Conservation (phyloP, 2,888 invertebrate species). For the Microchrysa polita region DNA sequence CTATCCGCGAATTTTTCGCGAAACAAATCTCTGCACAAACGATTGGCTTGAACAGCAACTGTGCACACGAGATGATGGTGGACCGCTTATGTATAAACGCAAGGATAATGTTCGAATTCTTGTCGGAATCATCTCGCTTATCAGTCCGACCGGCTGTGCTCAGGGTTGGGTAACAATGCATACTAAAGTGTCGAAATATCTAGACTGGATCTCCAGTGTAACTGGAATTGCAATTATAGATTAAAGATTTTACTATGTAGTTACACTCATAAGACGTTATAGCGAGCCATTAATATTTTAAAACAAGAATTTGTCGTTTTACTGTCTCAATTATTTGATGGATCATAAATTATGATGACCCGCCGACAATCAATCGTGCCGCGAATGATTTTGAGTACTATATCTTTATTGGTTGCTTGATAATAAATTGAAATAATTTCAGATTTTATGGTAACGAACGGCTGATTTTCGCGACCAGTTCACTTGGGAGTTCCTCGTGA, state of each 20-base stretch:
- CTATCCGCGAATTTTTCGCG: background rate
- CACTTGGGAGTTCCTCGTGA: no score
- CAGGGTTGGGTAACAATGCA: constrained; percentile 12
- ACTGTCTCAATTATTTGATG: background rate
- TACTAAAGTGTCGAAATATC: constrained; percentile 40
- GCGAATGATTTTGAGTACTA: background rate
- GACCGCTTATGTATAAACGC: constrained; percentile 55
- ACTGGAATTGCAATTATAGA: constrained; percentile 27
- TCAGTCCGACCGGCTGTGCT: background rate
- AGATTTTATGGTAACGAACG: background rate
- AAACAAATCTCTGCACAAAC: constrained; percentile 59
- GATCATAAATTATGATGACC: background rate
- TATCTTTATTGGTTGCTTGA: background rate
- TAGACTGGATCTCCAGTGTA: constrained; percentile 43
- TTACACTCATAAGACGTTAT: background rate
- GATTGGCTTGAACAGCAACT: constrained; percentile 56
- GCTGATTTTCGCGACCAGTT: background rate
- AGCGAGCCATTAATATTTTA: background rate
- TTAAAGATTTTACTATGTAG: background rate
- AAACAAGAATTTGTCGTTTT: background rate
- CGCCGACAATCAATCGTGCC: background rate
- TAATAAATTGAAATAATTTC: background rate
- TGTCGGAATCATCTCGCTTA: constrained; percentile 9
- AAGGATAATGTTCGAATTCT: constrained; percentile 31
- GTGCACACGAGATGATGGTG: constrained; percentile 61